Evolutionary conservation across 2,797 vertebrate species (phyloP), one percentile per base, ranked within the genome.

Genomic region (Stomatorhinus walkeri): DNA sequence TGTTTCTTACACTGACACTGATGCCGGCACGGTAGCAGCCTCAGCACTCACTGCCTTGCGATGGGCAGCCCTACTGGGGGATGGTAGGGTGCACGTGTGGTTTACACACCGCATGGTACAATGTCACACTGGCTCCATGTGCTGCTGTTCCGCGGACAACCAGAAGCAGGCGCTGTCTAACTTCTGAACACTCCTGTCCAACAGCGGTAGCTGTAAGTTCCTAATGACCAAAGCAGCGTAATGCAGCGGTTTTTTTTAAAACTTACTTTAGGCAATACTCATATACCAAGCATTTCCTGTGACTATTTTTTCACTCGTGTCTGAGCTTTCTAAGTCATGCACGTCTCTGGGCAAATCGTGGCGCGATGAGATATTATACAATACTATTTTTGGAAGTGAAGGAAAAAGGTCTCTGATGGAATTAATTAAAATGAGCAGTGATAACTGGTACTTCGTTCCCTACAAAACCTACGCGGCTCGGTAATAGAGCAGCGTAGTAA

Each of bases 151-250:
- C 89, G 56, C 91, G 51, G 54, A 72, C 46, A 28, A 19, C 90
- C 92, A 93, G 91, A 85, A 49, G 91, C 79, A 48, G 92, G 92
- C 86, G 89, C 91, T 91, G 85, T 90, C 28, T 28, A n/a, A 59
- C 90, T 86, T 90, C 49, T 76, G 87, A 91, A 87, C 28, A 40
- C 51, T 87, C 22, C 81, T 32, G 6, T 87, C 22, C 56, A 32
- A 10, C 52, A 16, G 54, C 40, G 85, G 43, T n/a, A 51, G 43
- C 83, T 24, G 48, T 85, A 49, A 28, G 40, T 85, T 51, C 43
- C 19, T 12, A 22, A n/a, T 81, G 40, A 81, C 76, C 76, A 81
- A 81, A 46, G 76, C 83, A 51, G 43, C 43, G 43, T 85, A 85
- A 85, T 49, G 46, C 81, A 48, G 81, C 43, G 48, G 14, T 85